Evolutionary conservation across 2,888 invertebrate species (phyloP).

Genomic region (Ariolimax columbianus): DNA sequence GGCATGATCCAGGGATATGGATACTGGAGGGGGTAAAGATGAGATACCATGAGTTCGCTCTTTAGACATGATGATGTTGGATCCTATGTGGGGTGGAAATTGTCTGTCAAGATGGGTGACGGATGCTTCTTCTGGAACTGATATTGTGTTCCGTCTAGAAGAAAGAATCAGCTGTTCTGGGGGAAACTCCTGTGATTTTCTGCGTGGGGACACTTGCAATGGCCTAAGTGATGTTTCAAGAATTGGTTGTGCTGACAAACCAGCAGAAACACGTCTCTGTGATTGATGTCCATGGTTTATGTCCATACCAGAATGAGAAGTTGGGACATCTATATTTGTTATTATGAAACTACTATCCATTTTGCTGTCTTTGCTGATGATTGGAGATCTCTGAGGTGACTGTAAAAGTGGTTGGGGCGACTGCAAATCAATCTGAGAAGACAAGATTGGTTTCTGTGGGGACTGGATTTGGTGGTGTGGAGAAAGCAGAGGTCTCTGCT

Average conservation of each 20-base stretch:
- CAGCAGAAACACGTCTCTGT: slow-evolving; percentile 37
- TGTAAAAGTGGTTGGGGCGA: slow-evolving; percentile 34
- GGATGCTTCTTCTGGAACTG: slow-evolving; percentile 35
- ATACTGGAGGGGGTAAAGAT: slow-evolving; percentile 46
- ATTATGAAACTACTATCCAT: slow-evolving; percentile 22
- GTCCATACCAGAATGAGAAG: slow-evolving; percentile 1
- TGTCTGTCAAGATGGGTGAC: slow-evolving; percentile 35
- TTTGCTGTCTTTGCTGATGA: slow-evolving; percentile 45
- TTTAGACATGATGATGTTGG: slow-evolving; percentile 28
- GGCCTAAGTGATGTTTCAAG: slow-evolving; percentile 30
- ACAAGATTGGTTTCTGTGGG: slow-evolving; percentile 34
- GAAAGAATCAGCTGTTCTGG: slow-evolving; percentile 27
- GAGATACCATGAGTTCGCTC: slow-evolving; percentile 17
- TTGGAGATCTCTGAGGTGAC: slow-evolving; percentile 37
- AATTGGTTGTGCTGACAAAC: not conserved
- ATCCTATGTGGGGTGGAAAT: slow-evolving; percentile 5
- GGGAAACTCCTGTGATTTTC: slow-evolving; percentile 49
- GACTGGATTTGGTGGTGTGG: slow-evolving; percentile 39
- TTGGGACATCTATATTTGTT: slow-evolving; percentile 26
- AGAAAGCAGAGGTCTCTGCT: slow-evolving; percentile 33
- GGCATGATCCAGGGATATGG: slow-evolving; percentile 47
- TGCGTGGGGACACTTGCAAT: slow-evolving; percentile 26
- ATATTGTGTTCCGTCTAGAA: slow-evolving; percentile 47
- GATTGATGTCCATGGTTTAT: slow-evolving; percentile 18
- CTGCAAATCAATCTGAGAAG: slow-evolving; percentile 29